phyloP scores from a whole-genome alignment of 2,888 invertebrate species.

The Polietes domitor region DNA sequence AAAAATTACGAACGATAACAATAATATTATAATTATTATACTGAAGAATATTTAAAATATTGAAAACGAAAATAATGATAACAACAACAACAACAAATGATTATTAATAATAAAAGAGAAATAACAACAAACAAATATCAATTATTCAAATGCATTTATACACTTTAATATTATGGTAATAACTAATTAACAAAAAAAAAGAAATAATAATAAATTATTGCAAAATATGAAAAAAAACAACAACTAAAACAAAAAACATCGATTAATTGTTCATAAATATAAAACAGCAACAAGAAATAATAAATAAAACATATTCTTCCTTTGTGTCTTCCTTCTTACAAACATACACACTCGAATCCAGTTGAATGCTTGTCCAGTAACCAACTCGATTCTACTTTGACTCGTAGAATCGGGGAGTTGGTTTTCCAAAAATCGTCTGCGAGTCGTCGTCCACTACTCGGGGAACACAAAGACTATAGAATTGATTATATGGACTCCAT shows the following conservation, averaged over 20 bases:
- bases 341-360: not conserved
- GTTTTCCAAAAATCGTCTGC: too few species aligned
- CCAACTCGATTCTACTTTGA: conserved; percentile 43
- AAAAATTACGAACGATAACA: conserved; percentile 59
- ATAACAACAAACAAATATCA: conserved; percentile 72
- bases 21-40: conserved; percentile 72
- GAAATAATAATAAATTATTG: conserved; percentile 8
- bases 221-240: not conserved
- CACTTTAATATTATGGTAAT: conserved; percentile 63
- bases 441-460: too few species aligned
- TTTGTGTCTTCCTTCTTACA: conserved; percentile 11
- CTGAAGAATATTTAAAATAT: conserved; percentile 62
- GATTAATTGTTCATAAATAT: conserved; percentile 24
- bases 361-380: not conserved
- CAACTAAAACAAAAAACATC: not conserved
- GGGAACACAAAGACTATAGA: too few species aligned
- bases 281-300: not conserved
- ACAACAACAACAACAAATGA: conserved; percentile 31
- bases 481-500: too few species aligned
- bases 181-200: conserved; percentile 29
- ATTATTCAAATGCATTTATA: conserved; percentile 79
- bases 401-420: too few species aligned
- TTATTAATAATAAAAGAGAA: conserved; percentile 46
- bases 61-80: conserved; percentile 59
- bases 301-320: conserved; percentile 8